Base-by-base conservation (phyloP, 2,797 vertebrate species). In the Ataeniobius toweri region DNA sequence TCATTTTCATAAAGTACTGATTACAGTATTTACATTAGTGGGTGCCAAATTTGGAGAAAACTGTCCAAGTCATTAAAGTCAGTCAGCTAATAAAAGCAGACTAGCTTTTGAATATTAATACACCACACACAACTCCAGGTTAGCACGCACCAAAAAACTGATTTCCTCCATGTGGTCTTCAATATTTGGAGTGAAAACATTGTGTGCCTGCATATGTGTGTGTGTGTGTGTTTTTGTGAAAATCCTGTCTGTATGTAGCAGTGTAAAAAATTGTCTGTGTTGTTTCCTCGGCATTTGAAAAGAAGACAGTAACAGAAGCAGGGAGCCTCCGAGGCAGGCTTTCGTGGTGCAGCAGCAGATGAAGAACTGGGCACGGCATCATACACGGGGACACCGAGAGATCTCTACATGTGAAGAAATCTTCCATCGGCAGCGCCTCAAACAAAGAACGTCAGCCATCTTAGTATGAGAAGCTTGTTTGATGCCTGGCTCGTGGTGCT, bases 381-480 rank as follows among this genome's bases (percentile, higher is more conserved):
- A 93, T 74, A 91, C 24, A 5, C 28, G 56, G 73, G 76, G 73
- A 91, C 85, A 85, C 78, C 24, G n/a, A 92, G 87, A 84, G 89
- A 94, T 89, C 86, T 86, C 87, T 82, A 89, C 87, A 92, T 92
- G 89, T 84, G 91, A 91, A 89, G 89, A 91, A 90, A 92, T 92
- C 85, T 87, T 91, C 14, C 76, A 88, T 87, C 91, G 92, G 91
- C 89, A 92, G 79, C 39, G 78, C 80, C 90, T 92, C 92, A 92
- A 92, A 91, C 88, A 82, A 78, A 83, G 82, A 73, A 80, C 83
- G 85, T 87, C 89, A 92, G 86, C 88, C 89, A 91, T 91, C 87
- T 85, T 86, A 80, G 83, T 80, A 89, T 89, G 85, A 93, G 83
- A 91, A 89, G 89, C 83, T 88, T 86, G 85, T 93, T 88, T 92